Evolutionary conservation across 1,140 invertebrate species (phyloP).

Genomic region (Cherax quadricarinatus): DNA sequence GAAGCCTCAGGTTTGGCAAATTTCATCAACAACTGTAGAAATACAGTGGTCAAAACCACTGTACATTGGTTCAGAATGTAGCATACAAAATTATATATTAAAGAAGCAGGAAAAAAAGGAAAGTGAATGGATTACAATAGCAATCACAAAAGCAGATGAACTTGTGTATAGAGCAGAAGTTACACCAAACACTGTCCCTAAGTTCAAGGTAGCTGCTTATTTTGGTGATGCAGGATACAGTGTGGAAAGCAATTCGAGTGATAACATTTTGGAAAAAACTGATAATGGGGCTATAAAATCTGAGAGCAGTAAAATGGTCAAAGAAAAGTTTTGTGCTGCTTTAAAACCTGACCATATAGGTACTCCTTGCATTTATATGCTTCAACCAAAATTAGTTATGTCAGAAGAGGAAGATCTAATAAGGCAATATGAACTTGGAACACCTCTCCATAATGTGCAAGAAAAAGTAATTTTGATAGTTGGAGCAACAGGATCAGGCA

Average conservation of each 20-base stretch:
- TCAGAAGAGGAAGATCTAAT: not conserved
- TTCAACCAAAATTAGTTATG: not conserved
- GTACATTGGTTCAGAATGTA: not conserved
- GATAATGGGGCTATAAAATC: not conserved
- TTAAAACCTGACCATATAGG: not conserved
- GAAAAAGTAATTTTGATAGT: conserved; percentile 42
- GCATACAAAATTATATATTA: not conserved
- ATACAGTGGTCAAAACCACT: not conserved
- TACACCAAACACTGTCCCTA: not conserved
- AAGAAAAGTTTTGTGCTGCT: not conserved
- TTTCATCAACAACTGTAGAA: not conserved
- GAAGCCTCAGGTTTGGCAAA: not conserved
- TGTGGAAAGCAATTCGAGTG: not conserved
- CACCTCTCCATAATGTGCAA: not conserved
- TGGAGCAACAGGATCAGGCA: conserved; percentile 6
- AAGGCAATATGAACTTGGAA: not conserved
- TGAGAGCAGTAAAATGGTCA: not conserved
- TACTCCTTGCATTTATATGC: not conserved
- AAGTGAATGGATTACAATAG: not conserved
- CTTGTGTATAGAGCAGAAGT: not conserved
- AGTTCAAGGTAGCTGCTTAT: not conserved
- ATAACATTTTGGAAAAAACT: not conserved
- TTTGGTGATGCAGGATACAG: not conserved
- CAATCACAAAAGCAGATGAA: not conserved
- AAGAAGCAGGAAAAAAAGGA: not conserved